Percentiles rank a stretch among this genome's conserved stretches.
phyloP scores from a whole-genome alignment of 2,888 invertebrate species.

The Molanna angustata region DNA sequence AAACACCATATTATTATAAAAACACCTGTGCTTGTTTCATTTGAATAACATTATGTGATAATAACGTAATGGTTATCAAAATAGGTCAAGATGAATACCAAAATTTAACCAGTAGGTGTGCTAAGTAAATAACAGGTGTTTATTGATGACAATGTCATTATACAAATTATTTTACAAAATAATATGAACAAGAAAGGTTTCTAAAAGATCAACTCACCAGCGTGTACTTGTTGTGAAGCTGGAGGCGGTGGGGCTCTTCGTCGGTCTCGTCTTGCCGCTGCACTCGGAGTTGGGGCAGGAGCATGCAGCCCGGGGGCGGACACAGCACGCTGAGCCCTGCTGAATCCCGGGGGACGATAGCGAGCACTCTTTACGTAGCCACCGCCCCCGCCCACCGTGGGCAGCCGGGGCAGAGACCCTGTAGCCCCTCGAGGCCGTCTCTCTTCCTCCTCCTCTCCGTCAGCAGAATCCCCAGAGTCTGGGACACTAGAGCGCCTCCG shows the following conservation, averaged over 20 bases:
- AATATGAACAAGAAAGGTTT: too few relatives aligned
- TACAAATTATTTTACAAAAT: too few relatives aligned
- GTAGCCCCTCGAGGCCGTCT: conserved; percentile 60
- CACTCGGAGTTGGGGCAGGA: conserved; percentile 35
- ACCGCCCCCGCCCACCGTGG: conserved; percentile 53
- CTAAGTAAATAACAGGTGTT: too few relatives aligned
- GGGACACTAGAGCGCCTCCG: conserved; percentile 58
- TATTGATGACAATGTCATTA: too few relatives aligned
- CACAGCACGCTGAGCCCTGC: conserved; percentile 70
- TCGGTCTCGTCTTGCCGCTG: conserved; percentile 58
- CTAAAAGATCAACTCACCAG: conserved; percentile 58
- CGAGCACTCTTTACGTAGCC: conserved; percentile 77
- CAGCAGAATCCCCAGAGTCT: conserved; percentile 53
- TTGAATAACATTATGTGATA: too few relatives aligned
- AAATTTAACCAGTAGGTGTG: too few relatives aligned
- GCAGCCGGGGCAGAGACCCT: conserved; percentile 75
- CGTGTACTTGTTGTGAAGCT: conserved; percentile 43
- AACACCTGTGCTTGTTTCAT: too few relatives aligned
- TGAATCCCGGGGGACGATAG: conserved; percentile 81
- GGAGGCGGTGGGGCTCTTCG: conserved; percentile 48
- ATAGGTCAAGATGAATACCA: too few relatives aligned
- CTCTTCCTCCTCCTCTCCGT: conserved; percentile 56
- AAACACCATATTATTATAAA: too few relatives aligned
- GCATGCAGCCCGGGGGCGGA: conserved; percentile 75
- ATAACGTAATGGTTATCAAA: too few relatives aligned